Base-by-base conservation (phyloP, 1,140 invertebrate genomes). In the Phocides pigmalion region DNA sequence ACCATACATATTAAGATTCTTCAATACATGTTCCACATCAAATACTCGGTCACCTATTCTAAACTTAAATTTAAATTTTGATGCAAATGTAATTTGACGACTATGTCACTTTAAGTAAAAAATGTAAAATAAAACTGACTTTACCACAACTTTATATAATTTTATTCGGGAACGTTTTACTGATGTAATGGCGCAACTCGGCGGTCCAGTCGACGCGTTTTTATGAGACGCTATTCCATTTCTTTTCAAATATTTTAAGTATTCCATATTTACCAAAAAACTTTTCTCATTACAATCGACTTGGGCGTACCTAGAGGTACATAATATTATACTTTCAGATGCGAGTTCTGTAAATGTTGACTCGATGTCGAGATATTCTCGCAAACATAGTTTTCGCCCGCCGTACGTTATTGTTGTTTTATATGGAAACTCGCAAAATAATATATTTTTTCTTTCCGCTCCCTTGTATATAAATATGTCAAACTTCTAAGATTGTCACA, bases 341-440 rank as follows among this genome's bases (percentile, higher is more conserved):
- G 66, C 46, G 66, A 68, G 47, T 62, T 62, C 37, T 54, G 68
- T 63, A 66, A 76, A 76, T 67, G 58, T 76, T 73, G 70, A 75
- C 64, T 63, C 49, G 32, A 62, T 51, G 39, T 62, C 50, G 41
- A 68, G 63, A 62, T 56, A 68, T 66, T 49, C 54, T 41, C 35
- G 62, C 53, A 62, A 68, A 69, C 50, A 66, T 74, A 62, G 64
- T 64, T 62, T 56, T 68, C 44, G 39, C 51, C 53, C 37, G 37
- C 20, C 42, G 53, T 42, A 25, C 17, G 53, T 56, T 68, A 76
- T 54, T 66, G 59, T 41, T 70, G 64, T 64, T 74, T 76, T 71
- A 72, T 74, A 62, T 70, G 62, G 9, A 16, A 28, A n/a, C 12
- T 49, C 20, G 49, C 47, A 20, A n/a, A n/a, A n/a, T n/a, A n/a